Percentiles rank a stretch among this genome's conserved stretches.
These are phyloP conservation scores for Buathra laborator DNA, from an alignment of 2,888 invertebrate genomes.

Conservation along the genomic window DNA sequence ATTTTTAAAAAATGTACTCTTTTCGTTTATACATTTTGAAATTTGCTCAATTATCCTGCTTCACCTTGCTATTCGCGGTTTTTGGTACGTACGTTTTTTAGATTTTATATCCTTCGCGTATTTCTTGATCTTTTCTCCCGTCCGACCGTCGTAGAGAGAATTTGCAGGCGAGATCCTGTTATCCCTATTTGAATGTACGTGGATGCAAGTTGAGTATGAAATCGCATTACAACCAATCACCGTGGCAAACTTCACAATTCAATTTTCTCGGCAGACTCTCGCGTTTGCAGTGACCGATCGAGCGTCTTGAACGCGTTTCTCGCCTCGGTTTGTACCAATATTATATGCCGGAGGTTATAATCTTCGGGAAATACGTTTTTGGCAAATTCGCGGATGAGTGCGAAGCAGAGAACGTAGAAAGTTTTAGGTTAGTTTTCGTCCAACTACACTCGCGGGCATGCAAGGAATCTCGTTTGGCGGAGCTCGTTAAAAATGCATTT, in stretches of 20 bases:
- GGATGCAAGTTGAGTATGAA: background rate
- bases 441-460: conserved; percentile 8
- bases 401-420: conserved; percentile 9
- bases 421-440: conserved; percentile 28
- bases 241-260: background rate
- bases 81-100: background rate
- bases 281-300: background rate
- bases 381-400: background rate
- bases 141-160: background rate
- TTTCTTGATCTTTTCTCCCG: background rate
- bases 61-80: background rate
- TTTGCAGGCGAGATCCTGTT: background rate
- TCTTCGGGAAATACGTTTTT: conserved; percentile 21
- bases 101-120: background rate
- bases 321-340: background rate
- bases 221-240: background rate
- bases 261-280: background rate
- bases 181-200: background rate
- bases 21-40: background rate
- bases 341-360: background rate
- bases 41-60: background rate
- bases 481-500: conserved; percentile 61
- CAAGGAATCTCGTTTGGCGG: conserved; percentile 34
- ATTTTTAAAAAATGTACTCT: background rate
- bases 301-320: background rate